Evolutionary conservation across 2,888 invertebrate genomes (phyloP).

Genomic region (Trissoscelio sp.): DNA sequence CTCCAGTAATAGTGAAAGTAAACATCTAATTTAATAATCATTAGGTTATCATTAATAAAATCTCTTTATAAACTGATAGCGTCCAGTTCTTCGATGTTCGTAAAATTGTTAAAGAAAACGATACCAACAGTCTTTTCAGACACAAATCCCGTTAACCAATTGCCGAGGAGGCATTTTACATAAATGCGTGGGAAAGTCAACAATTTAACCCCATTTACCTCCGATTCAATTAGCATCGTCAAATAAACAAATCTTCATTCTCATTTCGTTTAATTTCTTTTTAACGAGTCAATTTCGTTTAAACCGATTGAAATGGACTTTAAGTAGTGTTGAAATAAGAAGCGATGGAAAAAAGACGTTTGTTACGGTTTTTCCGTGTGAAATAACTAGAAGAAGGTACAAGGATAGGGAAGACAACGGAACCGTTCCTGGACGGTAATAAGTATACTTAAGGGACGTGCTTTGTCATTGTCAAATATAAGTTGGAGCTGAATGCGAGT

Average conservation of each 20-base stretch:
- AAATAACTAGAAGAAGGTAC: neutral
- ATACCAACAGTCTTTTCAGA: slow-evolving; percentile 14
- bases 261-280: neutral
- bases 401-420: slow-evolving; percentile 18
- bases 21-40: too few species aligned
- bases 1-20: too few species aligned
- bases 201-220: slow-evolving; percentile 38
- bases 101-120: slow-evolving; percentile 26
- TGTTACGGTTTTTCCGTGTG: slow-evolving; percentile 1
- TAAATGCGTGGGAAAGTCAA: slow-evolving; percentile 53
- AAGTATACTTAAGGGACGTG: slow-evolving; percentile 30
- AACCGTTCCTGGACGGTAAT: slow-evolving; percentile 23
- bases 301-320: neutral
- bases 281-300: slow-evolving; percentile 18
- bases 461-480: slow-evolving; percentile 56
- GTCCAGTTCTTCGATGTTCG: too few species aligned
- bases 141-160: slow-evolving; percentile 52
- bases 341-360: neutral
- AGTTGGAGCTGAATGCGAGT: slow-evolving; percentile 27
- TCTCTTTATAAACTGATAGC: too few species aligned
- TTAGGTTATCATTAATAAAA: too few species aligned
- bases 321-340: neutral
- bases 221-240: slow-evolving; percentile 24
- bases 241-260: slow-evolving; percentile 24
- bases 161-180: slow-evolving; percentile 45